These are phyloP conservation scores for Apamea sordens DNA, from an alignment of 2,888 invertebrate genomes.

Conservation along the genomic window DNA sequence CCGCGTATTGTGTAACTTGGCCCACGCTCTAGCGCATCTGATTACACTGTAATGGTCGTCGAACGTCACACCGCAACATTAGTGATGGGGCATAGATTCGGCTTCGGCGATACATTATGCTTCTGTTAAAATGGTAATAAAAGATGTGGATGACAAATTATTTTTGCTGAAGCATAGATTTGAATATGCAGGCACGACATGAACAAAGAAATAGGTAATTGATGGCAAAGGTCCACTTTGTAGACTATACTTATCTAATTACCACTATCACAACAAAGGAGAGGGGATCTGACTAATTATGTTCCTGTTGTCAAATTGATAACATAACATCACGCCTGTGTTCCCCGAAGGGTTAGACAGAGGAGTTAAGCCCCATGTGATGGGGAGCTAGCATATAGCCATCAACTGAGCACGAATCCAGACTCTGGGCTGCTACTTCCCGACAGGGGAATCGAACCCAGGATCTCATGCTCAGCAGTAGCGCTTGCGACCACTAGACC, in stretches of 20 bases:
- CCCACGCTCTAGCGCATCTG: slow-evolving; percentile 71
- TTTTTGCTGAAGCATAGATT: neutral
- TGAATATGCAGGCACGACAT: neutral
- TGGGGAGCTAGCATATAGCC: neutral
- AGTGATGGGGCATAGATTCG: slow-evolving; percentile 23
- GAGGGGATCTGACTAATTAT: neutral
- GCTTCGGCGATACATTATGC: neutral
- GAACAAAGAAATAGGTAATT: neutral
- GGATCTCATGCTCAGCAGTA: neutral
- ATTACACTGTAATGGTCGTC: slow-evolving; percentile 58
- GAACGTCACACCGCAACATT: slow-evolving; percentile 15
- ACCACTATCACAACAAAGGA: no score
- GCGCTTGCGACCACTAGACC: no score
- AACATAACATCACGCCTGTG: neutral
- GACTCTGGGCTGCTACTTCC: neutral
- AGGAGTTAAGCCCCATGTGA: neutral
- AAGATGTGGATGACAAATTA: neutral
- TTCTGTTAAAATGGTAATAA: neutral
- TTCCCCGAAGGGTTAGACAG: neutral
- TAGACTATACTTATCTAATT: neutral
- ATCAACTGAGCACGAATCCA: neutral
- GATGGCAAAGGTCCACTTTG: no score
- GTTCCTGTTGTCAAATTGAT: neutral
- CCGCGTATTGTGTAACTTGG: slow-evolving; percentile 62
- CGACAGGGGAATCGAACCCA: neutral